phyloP scores from a whole-genome alignment of 2,797 vertebrate genomes.

The Sphaeramia orbicularis region DNA sequence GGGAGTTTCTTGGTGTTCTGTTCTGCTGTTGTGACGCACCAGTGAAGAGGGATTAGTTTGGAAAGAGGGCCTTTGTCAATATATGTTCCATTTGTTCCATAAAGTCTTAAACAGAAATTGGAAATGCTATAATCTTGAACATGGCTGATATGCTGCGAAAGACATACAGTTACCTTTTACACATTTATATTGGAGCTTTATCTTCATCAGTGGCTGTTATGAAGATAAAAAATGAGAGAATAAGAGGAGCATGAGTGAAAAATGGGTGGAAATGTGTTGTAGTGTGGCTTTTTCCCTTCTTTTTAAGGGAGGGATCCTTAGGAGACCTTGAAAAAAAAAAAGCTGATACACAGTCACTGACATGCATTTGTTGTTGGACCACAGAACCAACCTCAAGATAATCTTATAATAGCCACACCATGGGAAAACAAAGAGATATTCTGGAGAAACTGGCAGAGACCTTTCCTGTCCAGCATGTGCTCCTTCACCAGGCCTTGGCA shows the following conservation, averaged over 20 bases:
- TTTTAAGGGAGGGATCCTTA: constrained; percentile 31
- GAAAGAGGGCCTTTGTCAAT: constrained; percentile 16
- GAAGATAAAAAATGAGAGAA: too few relatives aligned
- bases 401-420: constrained; percentile 55
- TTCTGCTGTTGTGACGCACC: constrained; percentile 16
- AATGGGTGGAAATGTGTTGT: constrained; percentile 16
- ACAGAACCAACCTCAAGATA: constrained; percentile 22
- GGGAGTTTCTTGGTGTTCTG: too few relatives aligned
- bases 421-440: constrained; percentile 87
- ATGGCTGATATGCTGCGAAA: too few relatives aligned
- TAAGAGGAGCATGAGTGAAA: not conserved
- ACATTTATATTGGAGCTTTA: too few relatives aligned
- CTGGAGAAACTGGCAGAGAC: constrained; percentile 81
- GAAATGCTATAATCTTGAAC: not conserved
- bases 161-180: too few relatives aligned
- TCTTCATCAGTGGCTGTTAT: too few relatives aligned
- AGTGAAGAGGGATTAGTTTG: constrained; percentile 29
- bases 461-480: constrained; percentile 83
- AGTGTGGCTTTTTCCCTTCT: constrained; percentile 25
- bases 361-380: constrained; percentile 18
- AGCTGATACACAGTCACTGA: constrained; percentile 27
- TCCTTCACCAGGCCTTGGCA: constrained; percentile 87
- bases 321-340: constrained; percentile 54
- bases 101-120: constrained; percentile 28
- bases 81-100: not conserved